Base-by-base conservation (phyloP, 2,797 vertebrate species). In the Myripristis murdjan region DNA sequence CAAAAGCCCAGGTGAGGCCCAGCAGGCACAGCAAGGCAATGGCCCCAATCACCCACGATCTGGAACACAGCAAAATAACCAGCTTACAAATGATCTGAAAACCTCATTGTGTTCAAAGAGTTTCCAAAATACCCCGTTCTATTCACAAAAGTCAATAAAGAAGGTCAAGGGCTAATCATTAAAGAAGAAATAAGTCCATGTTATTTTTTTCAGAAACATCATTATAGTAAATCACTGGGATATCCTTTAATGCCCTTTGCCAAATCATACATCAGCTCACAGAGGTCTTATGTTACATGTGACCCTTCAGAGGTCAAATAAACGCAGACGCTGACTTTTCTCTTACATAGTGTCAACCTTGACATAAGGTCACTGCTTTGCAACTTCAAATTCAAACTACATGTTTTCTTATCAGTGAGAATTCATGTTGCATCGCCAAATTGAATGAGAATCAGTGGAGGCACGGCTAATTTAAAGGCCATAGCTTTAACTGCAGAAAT, bases 11-110 rank as follows among this genome's bases (percentile, higher is more conserved):
- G 84, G 98, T 99, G 86, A 99, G 90, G 84, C 98, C 98, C 90
- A 99, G 95, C 5, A 99, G 94, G 90, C 98, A 99, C 51, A 99
- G 95, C 43, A 99, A 93, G 46, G 98, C 98, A 62, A 99, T 97
- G 57, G 98, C 98, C 64, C 98, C 98, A 70, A 99, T 98, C 87
- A 99, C 98, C 98, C 98, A 99, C 1, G 98, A 99, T 91, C 98
- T 99, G 91, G 22, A 86, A 86, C 0, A 66, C 2, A 58, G 35
- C 8, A 63, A 54, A 66, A 6, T 31, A 74, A 56, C 1, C 12
- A 1, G 52, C 16, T 64, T 20, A 70, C 4, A 70, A 66, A 59
- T 24, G 11, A 26, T 44, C 5, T 37, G 3, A 49, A 33, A 37
- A 18, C 10, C 26, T 22, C 48, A 7, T 24, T 3, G 4, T n/a